Evolutionary conservation across 1,140 invertebrate species (phyloP), one percentile per base, ranked within the genome.

Genomic region (Drosophila mojavensis): DNA sequence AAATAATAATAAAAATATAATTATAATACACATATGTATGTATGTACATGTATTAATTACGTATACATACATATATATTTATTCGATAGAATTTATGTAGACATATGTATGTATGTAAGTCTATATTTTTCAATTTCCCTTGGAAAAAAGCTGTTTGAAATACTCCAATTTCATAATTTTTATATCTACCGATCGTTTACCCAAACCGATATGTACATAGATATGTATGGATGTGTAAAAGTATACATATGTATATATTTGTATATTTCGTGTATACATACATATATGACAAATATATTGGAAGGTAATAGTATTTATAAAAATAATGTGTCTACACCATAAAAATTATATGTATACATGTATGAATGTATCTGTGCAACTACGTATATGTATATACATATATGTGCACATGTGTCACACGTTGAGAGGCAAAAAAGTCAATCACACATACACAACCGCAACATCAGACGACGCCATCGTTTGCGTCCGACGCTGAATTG

Each of bases 361-460:
- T 33, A 33, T 33, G 26, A 28, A 28, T 28, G 5, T 28, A 28
- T 5, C 17, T 17, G 17, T 17, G 17, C 17, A 17, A 17, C 17
- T 17, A 30, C 28, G 28, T 63, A 70, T 65, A 78, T 78, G 69
- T 51, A 28, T 5, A 28, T 60, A 26, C 66, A 5, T 59, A 54
- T 79, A 20, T 79, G 63, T 64, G 45, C 67, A 67, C 69, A 81
- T 81, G 74, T 84, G 81, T 85, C 81, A 75, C 70, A 81, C 75
- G 64, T 70, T 64, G 69, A 74, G 67, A 67, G 50, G 56, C 47
- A 45, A 76, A 72, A 84, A 86, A 85, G 75, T 81, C 78, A 86
- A 70, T 63, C 67, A 59, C 66, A 74, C 72, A 48, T 59, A 75
- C 33, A 75, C 67, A 75, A 70, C 53, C 60, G 67, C 67, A 71